These are phyloP conservation scores for Ceriagrion tenellum DNA, from an alignment of 2,888 invertebrate genomes.

Conservation along the genomic window DNA sequence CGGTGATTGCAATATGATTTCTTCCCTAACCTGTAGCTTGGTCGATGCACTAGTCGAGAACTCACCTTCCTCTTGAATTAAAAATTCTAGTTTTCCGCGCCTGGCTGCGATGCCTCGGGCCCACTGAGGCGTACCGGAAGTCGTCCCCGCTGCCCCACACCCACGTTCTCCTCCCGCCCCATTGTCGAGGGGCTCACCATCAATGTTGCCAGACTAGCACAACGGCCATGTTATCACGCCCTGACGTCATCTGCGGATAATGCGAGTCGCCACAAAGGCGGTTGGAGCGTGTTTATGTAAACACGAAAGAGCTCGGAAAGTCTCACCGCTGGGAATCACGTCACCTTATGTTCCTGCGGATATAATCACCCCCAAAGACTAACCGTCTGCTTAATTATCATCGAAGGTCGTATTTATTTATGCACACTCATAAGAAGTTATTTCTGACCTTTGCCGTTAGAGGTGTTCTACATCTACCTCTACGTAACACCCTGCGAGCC, in stretches of 20 bases:
- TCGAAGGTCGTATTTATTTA: neutral
- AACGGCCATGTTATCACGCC: slow-evolving; percentile 47
- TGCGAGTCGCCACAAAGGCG: slow-evolving; percentile 13
- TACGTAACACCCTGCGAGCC: too few species aligned
- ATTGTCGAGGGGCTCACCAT: neutral
- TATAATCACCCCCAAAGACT: neutral
- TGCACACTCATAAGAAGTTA: neutral
- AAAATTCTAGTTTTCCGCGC: neutral
- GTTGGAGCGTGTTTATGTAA: slow-evolving; percentile 26
- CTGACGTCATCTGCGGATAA: slow-evolving; percentile 56
- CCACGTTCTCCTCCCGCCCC: neutral
- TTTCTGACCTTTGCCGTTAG: neutral
- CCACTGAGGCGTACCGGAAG: neutral
- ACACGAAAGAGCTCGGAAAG: neutral
- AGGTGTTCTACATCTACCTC: too few species aligned
- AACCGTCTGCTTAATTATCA: neutral
- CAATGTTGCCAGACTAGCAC: slow-evolving; percentile 52
- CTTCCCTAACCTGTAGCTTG: too few species aligned
- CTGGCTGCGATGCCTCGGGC: neutral
- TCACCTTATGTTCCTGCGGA: neutral
- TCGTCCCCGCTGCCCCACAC: neutral
- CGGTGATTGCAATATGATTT: too few species aligned
- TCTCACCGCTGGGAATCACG: neutral
- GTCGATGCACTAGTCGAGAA: neutral
- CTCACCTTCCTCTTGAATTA: neutral